Evolutionary conservation across 2,888 invertebrate genomes (phyloP).

Genomic region (Zygogramma bicolorata): DNA sequence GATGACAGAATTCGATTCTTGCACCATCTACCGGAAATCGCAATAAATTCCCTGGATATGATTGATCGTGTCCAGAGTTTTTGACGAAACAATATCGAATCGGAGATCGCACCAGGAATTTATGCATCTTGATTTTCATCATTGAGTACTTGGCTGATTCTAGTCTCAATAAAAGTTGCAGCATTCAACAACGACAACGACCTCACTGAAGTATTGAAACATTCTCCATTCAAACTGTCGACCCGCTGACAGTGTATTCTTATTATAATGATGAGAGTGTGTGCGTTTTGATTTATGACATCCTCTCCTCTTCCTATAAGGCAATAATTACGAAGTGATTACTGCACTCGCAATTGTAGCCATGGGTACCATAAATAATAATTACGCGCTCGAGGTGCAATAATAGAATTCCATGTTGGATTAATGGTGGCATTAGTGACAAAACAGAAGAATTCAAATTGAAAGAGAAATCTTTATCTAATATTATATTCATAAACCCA

Average conservation of each 20-base stretch:
- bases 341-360: slow-evolving; percentile 40
- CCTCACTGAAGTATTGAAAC: not conserved
- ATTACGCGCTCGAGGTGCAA: slow-evolving; percentile 44
- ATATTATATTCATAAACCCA: too few species aligned
- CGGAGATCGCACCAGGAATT: too few species aligned
- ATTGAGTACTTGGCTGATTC: too few species aligned
- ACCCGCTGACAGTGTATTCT: slow-evolving; percentile 28
- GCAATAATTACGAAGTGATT: slow-evolving; percentile 50
- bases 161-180: too few species aligned
- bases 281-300: slow-evolving; percentile 49
- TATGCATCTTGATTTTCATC: too few species aligned
- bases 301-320: slow-evolving; percentile 47
- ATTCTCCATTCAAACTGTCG: not conserved
- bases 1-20: too few species aligned
- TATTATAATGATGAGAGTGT: slow-evolving; percentile 40
- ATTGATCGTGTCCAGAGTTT: too few species aligned
- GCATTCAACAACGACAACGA: not conserved
- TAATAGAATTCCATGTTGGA: slow-evolving; percentile 35
- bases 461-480: too few species aligned
- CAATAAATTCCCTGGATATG: too few species aligned
- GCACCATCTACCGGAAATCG: too few species aligned
- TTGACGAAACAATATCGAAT: too few species aligned
- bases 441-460: slow-evolving; percentile 21
- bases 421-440: slow-evolving; percentile 35
- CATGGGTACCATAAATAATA: slow-evolving; percentile 38